These are phyloP conservation scores for Goniozus legneri DNA, from an alignment of 1,140 invertebrate genomes.

Conservation along the genomic window DNA sequence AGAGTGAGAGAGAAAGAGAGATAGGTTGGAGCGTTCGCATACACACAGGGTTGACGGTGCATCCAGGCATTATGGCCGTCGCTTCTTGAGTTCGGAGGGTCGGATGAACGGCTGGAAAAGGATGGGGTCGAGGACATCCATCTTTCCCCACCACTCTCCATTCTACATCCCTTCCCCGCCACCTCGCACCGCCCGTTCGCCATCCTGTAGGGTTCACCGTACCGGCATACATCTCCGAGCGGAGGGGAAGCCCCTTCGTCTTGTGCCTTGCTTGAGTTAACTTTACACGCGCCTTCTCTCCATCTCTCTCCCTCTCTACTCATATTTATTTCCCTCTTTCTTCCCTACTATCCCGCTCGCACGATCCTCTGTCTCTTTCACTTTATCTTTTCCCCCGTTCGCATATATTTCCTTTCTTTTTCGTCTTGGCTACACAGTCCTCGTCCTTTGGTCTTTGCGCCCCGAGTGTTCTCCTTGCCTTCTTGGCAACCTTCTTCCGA, in stretches of 20 bases:
- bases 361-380: neutral
- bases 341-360: neutral
- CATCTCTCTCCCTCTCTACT: constrained; percentile 7
- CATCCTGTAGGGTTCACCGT: constrained; percentile 33
- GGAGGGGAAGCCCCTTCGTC: constrained; percentile 35
- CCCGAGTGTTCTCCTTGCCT: no score
- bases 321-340: constrained; percentile 2
- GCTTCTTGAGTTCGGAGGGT: constrained; percentile 47
- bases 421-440: no score
- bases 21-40: constrained; percentile 22
- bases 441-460: no score
- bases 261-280: constrained; percentile 33
- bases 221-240: constrained; percentile 38
- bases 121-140: constrained; percentile 50
- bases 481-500: no score
- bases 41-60: constrained; percentile 40
- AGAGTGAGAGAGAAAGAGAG: constrained; percentile 9
- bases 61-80: constrained; percentile 51
- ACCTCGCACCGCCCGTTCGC: no score
- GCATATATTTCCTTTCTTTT: no score
- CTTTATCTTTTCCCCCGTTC: no score
- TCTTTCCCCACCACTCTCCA: constrained; percentile 41
- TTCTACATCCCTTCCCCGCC: constrained; percentile 31
- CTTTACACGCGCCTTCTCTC: constrained; percentile 34
- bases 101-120: constrained; percentile 38